phyloP scores from a whole-genome alignment of 2,797 vertebrate species.

The Bradypodion ventrale region DNA sequence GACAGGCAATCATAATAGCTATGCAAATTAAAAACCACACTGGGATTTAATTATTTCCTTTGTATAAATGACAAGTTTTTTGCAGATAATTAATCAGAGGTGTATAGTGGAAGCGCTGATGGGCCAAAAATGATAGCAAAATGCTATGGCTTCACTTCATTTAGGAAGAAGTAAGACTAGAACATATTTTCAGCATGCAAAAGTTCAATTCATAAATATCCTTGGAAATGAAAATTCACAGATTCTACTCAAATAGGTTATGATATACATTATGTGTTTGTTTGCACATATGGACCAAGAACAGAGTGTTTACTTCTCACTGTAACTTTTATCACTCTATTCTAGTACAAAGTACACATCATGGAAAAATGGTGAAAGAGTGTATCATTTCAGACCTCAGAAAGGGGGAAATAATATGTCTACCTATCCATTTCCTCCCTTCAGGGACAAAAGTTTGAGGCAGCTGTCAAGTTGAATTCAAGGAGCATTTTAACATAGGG shows the following conservation, averaged over 20 bases:
- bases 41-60: conserved; percentile 39
- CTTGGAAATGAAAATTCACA: background rate
- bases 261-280: background rate
- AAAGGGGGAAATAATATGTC: background rate
- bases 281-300: background rate
- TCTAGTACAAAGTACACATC: background rate
- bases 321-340: background rate
- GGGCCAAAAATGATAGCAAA: conserved; percentile 29
- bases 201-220: conserved; percentile 41
- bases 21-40: conserved; percentile 45
- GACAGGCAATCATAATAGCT: conserved; percentile 44
- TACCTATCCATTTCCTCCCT: background rate
- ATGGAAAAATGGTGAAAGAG: background rate
- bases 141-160: conserved; percentile 51
- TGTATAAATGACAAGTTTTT: conserved; percentile 31
- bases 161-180: conserved; percentile 39
- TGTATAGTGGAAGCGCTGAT: conserved; percentile 43
- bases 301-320: background rate
- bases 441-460: background rate
- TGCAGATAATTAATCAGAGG: conserved; percentile 47
- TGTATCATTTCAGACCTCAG: background rate
- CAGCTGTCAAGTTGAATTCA: background rate
- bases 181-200: conserved; percentile 31
- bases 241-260: background rate
- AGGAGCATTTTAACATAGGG: background rate